These are phyloP conservation scores for Conger conger DNA, from an alignment of 2,113 vertebrate genomes.

Conservation along the genomic window DNA sequence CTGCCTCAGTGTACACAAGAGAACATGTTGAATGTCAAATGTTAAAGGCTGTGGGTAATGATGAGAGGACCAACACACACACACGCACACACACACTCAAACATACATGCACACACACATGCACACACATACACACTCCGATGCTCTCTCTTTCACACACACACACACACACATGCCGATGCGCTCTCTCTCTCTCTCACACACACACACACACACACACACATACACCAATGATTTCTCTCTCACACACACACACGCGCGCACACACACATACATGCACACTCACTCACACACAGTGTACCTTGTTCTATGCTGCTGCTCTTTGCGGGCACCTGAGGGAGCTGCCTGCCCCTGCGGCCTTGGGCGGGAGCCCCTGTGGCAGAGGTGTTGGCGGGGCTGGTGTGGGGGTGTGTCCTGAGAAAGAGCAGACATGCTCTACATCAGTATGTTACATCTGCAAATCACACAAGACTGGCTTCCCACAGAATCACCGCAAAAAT, in stretches of 20 bases:
- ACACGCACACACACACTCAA: not conserved
- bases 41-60: not conserved
- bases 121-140: not conserved
- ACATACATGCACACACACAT: not conserved
- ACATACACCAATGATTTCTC: not conserved
- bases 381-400: slow-evolving; percentile 75
- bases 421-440: not conserved
- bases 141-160: not conserved
- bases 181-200: slow-evolving; percentile 4
- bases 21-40: not conserved
- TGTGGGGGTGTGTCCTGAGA: slow-evolving; percentile 80
- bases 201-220: slow-evolving; percentile 1
- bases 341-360: slow-evolving; percentile 84
- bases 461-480: not conserved
- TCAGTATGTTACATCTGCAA: not conserved
- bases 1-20: not conserved
- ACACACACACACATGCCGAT: not conserved
- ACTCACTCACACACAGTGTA: slow-evolving; percentile 47
- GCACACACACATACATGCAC: slow-evolving; percentile 2
- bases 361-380: slow-evolving; percentile 76
- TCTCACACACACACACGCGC: not conserved
- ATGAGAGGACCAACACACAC: not conserved
- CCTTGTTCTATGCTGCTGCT: slow-evolving; percentile 95
- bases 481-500: not conserved
- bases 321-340: slow-evolving; percentile 92